Conservation (phyloP, 1,140 invertebrate genomes). For the Drosophila rhopaloa region DNA sequence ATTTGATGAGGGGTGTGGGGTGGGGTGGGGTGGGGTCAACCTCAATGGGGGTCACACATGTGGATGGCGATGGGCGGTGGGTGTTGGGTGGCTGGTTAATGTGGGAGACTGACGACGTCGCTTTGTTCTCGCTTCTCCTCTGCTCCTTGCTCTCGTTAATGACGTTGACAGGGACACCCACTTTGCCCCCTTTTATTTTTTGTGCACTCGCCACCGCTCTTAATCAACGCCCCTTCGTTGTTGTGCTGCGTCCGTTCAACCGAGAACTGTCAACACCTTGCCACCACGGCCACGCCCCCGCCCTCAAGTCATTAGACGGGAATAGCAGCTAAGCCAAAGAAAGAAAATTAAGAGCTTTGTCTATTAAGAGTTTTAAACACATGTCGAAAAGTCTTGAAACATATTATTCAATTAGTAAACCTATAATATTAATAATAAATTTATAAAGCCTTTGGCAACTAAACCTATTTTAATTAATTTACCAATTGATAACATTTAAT, state of each 20-base stretch:
- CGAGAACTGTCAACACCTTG: conserved; percentile 46
- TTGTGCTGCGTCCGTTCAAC: conserved; percentile 19
- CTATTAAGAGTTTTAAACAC: neutral
- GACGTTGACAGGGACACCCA: conserved; percentile 69
- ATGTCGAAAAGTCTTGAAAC: too few species aligned
- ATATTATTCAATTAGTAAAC: too few species aligned
- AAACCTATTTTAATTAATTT: too few species aligned
- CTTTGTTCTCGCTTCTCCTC: conserved; percentile 51
- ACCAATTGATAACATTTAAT: too few species aligned
- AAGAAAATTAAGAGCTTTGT: neutral
- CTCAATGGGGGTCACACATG: conserved; percentile 37
- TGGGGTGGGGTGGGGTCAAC: conserved; percentile 18
- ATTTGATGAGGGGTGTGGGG: neutral
- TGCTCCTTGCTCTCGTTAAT: conserved; percentile 59
- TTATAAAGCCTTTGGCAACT: too few species aligned
- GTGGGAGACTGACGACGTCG: conserved; percentile 13
- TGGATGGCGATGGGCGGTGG: neutral
- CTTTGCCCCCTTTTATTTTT: conserved; percentile 11
- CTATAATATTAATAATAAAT: too few species aligned
- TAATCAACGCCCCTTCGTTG: conserved; percentile 45
- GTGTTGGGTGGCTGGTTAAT: conserved; percentile 13
- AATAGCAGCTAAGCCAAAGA: neutral
- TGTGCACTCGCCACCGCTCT: conserved; percentile 29
- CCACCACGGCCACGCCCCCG: conserved; percentile 1
- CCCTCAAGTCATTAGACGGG: conserved; percentile 16